Base-by-base conservation (phyloP, 1,140 invertebrate genomes). In the Trichonephila clavipes region DNA sequence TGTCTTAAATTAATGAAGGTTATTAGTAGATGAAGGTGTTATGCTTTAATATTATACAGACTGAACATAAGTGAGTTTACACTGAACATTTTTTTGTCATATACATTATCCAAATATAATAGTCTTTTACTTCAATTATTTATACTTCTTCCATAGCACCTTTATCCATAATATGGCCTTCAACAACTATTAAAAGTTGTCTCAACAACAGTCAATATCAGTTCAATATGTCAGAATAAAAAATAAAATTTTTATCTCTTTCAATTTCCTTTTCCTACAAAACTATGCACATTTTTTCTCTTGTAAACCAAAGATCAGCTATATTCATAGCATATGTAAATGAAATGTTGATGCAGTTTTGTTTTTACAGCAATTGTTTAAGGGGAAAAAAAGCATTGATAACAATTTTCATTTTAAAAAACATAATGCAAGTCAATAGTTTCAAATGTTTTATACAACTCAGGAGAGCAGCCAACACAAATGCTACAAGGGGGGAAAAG, bases 211-310 rank as follows among this genome's bases (percentile, higher is more conserved):
- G 66, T 24, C 24, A 77, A 18, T 40, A 77, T 77, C 18, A 40
- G 16, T 77, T 77, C 72, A 40, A 77, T 34, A 77, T 40, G 34
- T 40, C 14, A 77, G 34, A 34, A 77, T 34, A 77, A 77, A 77
- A 77, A 34, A 77, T 34, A 77, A 34, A 14, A 28, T 28, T 77
- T 62, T 62, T 69, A 28, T 69, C 24, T 69, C 66, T 24, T 69
- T 69, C 66, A 16, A 6, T 40, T 77, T 77, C 24, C 40, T n/a
- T 69, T 77, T 77, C 24, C 72, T 77, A 77, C 16, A 77, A 77
- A 77, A 77, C 72, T 77, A 77, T 40, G 72, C 72, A 72, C 21
- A 77, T 77, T 77, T 77, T 28, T 77, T 34, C 10, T 51, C 51
- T 77, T 34, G 34, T 77, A 24, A 77, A 77, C 72, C 34, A 28